phyloP scores from a whole-genome alignment of 2,888 invertebrate genomes.

The Papilio elwesi region DNA sequence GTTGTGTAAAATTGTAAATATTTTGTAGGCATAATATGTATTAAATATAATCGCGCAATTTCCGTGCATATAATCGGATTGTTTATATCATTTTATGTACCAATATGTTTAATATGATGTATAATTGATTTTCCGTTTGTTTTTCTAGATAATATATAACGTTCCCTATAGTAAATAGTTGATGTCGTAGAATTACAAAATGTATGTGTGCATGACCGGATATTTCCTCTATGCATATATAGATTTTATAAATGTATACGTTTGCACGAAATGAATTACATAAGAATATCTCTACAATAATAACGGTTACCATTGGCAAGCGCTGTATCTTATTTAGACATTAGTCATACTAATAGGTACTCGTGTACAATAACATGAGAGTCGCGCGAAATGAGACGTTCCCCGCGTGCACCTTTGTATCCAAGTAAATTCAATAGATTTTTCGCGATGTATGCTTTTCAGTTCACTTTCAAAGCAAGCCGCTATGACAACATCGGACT shows the following conservation, averaged over 20 bases:
- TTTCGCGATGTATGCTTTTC: no score
- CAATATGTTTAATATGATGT: background rate
- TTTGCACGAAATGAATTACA: constrained; percentile 31
- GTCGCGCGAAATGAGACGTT: background rate
- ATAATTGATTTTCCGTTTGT: background rate
- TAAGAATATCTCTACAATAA: constrained; percentile 30
- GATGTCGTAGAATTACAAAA: background rate
- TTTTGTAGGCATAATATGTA: background rate
- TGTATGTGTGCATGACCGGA: constrained; percentile 13
- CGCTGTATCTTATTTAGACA: constrained; percentile 50
- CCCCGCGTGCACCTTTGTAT: no score
- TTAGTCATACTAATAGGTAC: constrained; percentile 35
- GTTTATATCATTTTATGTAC: constrained; percentile 1
- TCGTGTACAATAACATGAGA: background rate
- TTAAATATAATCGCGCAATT: background rate
- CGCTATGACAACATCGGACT: background rate
- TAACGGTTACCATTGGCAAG: constrained; percentile 51
- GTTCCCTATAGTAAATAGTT: background rate
- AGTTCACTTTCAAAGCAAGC: background rate
- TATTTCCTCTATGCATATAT: background rate
- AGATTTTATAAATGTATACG: background rate
- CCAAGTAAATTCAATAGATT: no score
- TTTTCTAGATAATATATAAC: background rate
- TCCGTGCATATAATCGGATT: background rate
- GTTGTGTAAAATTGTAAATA: constrained; percentile 42